A percentile compares a stretch with the other conserved stretches of the same genome.
Conservation (phyloP, 2,888 invertebrate species). For the Stictocephala bisonia region DNA sequence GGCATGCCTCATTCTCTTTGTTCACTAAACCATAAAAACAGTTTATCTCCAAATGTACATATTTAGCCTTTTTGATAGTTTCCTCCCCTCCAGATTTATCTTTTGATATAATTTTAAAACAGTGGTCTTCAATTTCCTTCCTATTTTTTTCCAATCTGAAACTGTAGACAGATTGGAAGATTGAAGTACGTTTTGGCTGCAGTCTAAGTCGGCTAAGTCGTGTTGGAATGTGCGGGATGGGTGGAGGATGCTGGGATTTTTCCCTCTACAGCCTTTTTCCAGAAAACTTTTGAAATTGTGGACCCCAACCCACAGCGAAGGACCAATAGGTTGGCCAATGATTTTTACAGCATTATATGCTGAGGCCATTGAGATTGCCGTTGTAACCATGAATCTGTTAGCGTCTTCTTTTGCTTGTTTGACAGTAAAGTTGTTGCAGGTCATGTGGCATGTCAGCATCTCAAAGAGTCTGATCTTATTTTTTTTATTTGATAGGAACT, state of each 20-base stretch:
- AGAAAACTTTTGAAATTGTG: no score
- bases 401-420: conserved; percentile 55
- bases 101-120: no score
- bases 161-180: no score
- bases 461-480: conserved; percentile 57
- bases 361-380: conserved; percentile 48
- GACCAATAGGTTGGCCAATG: conserved; percentile 53
- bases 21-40: no score
- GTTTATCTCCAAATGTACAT: no score
- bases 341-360: conserved; percentile 52
- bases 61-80: no score
- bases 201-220: conserved; percentile 43
- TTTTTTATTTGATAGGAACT: conserved; percentile 55
- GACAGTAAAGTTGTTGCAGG: conserved; percentile 49
- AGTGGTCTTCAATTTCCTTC: no score
- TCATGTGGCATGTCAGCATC: conserved; percentile 54
- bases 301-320: no score
- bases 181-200: conserved; percentile 39
- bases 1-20: no score
- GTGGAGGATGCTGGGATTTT: conserved; percentile 11
- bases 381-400: conserved; percentile 55
- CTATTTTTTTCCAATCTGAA: no score
- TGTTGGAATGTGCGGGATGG: conserved; percentile 42
- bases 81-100: no score
- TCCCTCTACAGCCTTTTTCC: conserved; percentile 41